Evolutionary conservation across 2,888 invertebrate genomes (phyloP).

Genomic region (Pollenia labialis): DNA sequence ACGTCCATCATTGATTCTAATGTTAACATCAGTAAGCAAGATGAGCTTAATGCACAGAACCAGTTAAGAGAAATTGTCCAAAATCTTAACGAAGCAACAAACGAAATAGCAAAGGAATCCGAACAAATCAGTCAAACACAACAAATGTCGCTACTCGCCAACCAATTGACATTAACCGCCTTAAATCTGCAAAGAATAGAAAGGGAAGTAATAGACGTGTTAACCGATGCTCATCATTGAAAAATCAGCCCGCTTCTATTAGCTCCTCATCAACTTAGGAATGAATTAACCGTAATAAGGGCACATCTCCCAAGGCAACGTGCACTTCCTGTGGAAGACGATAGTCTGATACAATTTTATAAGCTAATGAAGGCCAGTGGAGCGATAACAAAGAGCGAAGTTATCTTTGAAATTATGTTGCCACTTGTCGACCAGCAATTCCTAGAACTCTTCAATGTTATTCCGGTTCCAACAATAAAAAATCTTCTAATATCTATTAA

Average conservation of each 20-base stretch:
- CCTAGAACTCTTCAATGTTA: not conserved
- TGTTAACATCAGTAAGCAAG: not conserved
- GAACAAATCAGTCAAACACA: not conserved
- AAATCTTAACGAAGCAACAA: not conserved
- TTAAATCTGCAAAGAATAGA: not conserved
- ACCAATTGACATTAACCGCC: not conserved
- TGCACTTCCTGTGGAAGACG: not conserved
- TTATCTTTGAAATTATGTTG: constrained; percentile 7
- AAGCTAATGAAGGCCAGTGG: constrained; percentile 2
- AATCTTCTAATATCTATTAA: not conserved
- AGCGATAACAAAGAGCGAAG: not conserved
- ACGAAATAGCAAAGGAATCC: not conserved
- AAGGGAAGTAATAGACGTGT: not conserved
- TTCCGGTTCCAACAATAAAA: not conserved
- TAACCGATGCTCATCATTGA: not conserved
- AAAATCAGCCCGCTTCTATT: no score
- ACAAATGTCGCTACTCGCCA: not conserved
- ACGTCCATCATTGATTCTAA: not conserved
- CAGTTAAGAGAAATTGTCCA: not conserved
- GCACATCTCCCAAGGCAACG: not conserved
- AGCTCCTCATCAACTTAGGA: no score
- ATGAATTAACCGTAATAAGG: not conserved
- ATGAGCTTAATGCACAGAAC: not conserved
- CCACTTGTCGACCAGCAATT: constrained; percentile 13
- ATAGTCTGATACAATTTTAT: not conserved